Evolutionary conservation across 2,113 vertebrate species (phyloP), one percentile per base, ranked within the genome.

Genomic region (Parotia lawesii): DNA sequence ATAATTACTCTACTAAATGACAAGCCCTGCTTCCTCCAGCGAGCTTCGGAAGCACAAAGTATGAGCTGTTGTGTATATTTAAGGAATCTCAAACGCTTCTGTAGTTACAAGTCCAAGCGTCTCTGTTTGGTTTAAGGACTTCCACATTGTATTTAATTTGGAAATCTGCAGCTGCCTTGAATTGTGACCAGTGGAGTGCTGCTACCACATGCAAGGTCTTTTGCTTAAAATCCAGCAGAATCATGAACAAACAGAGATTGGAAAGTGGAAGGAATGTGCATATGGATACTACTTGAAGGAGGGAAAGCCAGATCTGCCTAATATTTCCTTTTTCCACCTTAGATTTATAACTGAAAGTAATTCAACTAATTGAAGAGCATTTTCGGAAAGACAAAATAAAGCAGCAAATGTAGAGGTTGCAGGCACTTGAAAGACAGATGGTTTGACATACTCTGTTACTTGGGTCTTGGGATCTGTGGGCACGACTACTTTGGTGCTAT

Each of bases 1-100:
- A 81, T 96, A 96, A 96, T 96, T 94, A 74, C 62, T 71, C 47
- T 47, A 77, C 76, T 95, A 94, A 95, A 93, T 93, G 80, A 93
- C 89, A 92, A 93, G 86, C 72, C 44, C 50, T 78, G 76, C 93
- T 93, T 96, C 94, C 86, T 92, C 86, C 83, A 94, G 72, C 1
- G 0, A 93, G 76, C 64, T 92, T 92, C 2, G 1, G 92, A 95
- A 94, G 83, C 65, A 81, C 69, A 50, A 86, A 81, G 91, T 75
- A 89, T 42, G 80, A 84, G 76, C 79, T 94, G 86, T 78, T 90
- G 89, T 90, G 40, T 87, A 23, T 86, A 67, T 86, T 92, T 84
- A 78, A 85, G 58, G 80, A 84, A 84, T 86, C 83, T 93, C 83
- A 89, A 61, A 60, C 72, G 40, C 86, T 90, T 86, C 61, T 65